phyloP scores from a whole-genome alignment of 2,888 invertebrate species.

The Apoderus coryli region DNA sequence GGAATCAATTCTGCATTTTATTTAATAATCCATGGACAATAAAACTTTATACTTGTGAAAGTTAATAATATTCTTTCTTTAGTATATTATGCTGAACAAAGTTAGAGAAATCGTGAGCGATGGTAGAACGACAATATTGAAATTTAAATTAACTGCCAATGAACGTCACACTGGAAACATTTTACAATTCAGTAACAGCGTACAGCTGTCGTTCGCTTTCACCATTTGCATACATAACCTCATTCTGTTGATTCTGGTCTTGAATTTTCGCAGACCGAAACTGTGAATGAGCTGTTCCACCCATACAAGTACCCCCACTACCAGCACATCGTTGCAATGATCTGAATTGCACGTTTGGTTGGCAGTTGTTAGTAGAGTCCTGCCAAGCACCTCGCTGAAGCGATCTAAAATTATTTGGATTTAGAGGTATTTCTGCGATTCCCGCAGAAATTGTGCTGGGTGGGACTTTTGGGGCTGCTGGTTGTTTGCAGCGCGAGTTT shows the following conservation, averaged over 20 bases:
- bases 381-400: slow-evolving; percentile 34
- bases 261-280: slow-evolving; percentile 32
- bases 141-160: no score
- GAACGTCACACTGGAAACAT: no score
- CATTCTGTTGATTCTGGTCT: slow-evolving; percentile 29
- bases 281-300: slow-evolving; percentile 24
- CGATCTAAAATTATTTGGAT: slow-evolving; percentile 39
- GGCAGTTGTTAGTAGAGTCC: slow-evolving; percentile 23
- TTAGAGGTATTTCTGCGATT: slow-evolving; percentile 29
- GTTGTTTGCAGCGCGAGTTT: slow-evolving; percentile 28
- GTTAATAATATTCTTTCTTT: no score
- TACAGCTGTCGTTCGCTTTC: slow-evolving; percentile 42
- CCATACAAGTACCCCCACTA: no score
- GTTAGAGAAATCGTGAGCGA: no score
- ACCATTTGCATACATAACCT: slow-evolving; percentile 31
- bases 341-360: slow-evolving; percentile 29
- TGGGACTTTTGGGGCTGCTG: slow-evolving; percentile 30
- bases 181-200: slow-evolving; percentile 58
- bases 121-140: no score
- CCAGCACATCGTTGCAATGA: slow-evolving; percentile 35
- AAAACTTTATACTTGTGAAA: no score
- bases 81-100: no score
- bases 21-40: no score
- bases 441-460: slow-evolving; percentile 23
- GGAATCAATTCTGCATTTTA: no score